Evolutionary conservation across 2,888 invertebrate genomes (phyloP).

Genomic region (Scaptomyza reducta): DNA sequence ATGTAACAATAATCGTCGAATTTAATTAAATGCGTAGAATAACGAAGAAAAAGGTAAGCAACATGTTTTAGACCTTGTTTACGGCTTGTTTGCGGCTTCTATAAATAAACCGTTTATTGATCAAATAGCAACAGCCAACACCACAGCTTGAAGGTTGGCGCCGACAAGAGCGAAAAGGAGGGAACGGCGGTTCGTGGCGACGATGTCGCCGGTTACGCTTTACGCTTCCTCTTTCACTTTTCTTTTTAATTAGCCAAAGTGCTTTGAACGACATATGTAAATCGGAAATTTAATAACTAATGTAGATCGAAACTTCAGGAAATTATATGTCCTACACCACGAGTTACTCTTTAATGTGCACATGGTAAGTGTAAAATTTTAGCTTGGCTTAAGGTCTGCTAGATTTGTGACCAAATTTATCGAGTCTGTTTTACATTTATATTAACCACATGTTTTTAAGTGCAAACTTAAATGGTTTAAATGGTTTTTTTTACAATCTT

Average conservation of each 20-base stretch:
- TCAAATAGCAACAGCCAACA: slow-evolving; percentile 66
- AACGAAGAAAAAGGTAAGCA: slow-evolving; percentile 7
- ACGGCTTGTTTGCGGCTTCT: slow-evolving; percentile 34
- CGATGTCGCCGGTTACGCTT: slow-evolving; percentile 41
- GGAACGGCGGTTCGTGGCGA: slow-evolving; percentile 13
- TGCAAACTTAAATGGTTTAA: no score
- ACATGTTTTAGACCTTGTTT: slow-evolving; percentile 32
- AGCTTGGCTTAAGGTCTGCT: no score
- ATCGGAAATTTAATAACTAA: slow-evolving; percentile 18
- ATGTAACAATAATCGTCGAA: slow-evolving; percentile 11
- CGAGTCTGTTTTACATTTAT: no score
- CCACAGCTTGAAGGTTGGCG: slow-evolving; percentile 37
- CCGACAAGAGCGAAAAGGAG: background rate
- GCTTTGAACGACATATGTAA: slow-evolving; percentile 2
- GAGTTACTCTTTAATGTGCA: no score
- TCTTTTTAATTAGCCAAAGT: slow-evolving; percentile 55
- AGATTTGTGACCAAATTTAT: no score
- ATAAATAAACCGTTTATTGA: slow-evolving; percentile 71
- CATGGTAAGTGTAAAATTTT: no score
- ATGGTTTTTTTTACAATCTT: no score
- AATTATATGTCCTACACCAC: no score
- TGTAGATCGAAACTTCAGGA: background rate
- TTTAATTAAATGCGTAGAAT: slow-evolving; percentile 21
- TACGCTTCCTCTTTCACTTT: background rate
- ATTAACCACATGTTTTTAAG: no score